Conservation (phyloP, 2,113 vertebrate species). For the Ursus arctos region DNA sequence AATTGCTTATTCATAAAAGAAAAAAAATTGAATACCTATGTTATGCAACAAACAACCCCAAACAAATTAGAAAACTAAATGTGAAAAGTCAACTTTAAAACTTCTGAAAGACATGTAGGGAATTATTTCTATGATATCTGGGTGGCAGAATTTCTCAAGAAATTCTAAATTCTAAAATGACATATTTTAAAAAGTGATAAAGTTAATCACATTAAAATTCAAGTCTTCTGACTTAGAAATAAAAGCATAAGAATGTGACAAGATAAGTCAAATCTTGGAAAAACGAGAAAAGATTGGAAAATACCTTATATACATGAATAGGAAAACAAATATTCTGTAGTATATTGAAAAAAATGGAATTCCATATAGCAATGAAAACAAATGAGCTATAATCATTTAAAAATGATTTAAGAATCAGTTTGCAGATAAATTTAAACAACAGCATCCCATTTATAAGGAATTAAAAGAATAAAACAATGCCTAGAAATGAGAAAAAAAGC, state of each 20-base stretch:
- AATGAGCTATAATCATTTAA: neutral
- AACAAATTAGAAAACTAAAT: neutral
- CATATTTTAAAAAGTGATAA: neutral
- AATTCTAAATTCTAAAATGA: conserved; percentile 5
- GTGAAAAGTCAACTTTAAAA: neutral
- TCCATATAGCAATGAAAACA: neutral
- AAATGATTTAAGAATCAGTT: neutral
- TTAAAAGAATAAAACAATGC: neutral
- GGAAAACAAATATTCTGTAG: no score
- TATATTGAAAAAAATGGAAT: neutral
- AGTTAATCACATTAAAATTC: neutral
- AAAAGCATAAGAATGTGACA: neutral
- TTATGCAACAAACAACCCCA: neutral
- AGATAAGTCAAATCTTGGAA: neutral
- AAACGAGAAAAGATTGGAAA: neutral
- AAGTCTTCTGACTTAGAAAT: conserved; percentile 1
- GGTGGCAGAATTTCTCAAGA: neutral
- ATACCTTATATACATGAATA: no score
- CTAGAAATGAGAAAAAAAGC: neutral
- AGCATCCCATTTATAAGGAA: neutral
- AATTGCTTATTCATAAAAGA: neutral
- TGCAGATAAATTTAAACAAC: neutral
- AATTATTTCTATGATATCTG: neutral
- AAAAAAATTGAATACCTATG: neutral
- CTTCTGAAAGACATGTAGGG: neutral